Percentiles rank a stretch among this genome's conserved stretches.
phyloP scores from a whole-genome alignment of 2,113 vertebrate genomes.

The Dicerorhinus sumatrensis region DNA sequence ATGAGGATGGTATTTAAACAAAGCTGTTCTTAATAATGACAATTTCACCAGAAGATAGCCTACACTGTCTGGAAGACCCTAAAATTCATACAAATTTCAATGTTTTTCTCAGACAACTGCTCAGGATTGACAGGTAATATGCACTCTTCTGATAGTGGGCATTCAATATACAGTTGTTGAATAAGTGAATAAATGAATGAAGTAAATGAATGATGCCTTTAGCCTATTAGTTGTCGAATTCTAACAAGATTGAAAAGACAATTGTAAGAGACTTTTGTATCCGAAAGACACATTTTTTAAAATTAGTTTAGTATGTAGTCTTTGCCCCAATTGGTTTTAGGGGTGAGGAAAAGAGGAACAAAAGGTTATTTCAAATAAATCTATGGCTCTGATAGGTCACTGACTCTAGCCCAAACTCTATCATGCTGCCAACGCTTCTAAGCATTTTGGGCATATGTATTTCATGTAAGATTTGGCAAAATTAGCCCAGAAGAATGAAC shows the following conservation, averaged over 20 bases:
- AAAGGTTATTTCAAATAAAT: neutral
- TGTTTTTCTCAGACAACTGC: neutral
- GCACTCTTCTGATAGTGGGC: neutral
- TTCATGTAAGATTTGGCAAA: slow-evolving; percentile 2
- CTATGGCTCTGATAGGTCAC: neutral
- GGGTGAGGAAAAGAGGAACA: neutral
- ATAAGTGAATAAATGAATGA: neutral
- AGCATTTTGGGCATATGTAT: neutral
- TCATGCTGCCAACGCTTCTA: neutral
- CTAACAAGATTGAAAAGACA: neutral
- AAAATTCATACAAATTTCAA: neutral
- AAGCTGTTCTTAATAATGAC: neutral
- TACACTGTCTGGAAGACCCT: neutral
- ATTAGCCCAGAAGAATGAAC: neutral
- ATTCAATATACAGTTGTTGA: neutral
- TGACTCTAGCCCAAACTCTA: neutral
- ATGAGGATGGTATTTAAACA: neutral
- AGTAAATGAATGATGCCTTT: neutral
- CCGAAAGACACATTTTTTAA: neutral
- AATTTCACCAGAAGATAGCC: neutral
- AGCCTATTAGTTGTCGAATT: neutral
- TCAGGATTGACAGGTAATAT: neutral
- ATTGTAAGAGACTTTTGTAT: neutral
- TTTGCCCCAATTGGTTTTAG: neutral
- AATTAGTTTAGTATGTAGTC: neutral